Conservation (phyloP, 2,113 vertebrate species). For the Channa maculata region DNA sequence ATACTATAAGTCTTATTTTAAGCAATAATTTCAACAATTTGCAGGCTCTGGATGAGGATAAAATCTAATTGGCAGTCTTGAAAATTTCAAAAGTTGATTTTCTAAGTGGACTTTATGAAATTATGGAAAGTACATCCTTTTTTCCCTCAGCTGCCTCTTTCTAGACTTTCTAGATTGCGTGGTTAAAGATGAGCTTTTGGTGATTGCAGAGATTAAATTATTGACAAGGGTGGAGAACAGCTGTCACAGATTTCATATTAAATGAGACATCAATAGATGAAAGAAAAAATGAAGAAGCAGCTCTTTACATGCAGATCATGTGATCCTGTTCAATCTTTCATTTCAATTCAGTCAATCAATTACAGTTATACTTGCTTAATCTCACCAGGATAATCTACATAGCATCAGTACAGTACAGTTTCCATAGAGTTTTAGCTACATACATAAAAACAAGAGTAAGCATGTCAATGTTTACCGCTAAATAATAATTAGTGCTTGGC, state of each 20-base stretch:
- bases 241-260: not conserved
- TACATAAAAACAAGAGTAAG: not conserved
- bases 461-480: no score
- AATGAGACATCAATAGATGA: conserved; percentile 7
- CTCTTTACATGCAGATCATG: not conserved
- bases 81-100: not conserved
- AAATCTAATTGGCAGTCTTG: not conserved
- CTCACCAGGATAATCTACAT: not conserved
- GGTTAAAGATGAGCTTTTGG: not conserved
- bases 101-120: no score
- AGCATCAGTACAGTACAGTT: not conserved
- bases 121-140: no score
- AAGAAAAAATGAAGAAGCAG: conserved; percentile 4
- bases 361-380: not conserved
- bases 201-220: conserved; percentile 3
- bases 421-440: not conserved
- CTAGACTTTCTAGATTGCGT: not conserved
- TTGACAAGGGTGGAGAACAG: conserved; percentile 12
- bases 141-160: not conserved
- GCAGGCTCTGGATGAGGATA: no score
- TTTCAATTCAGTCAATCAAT: not conserved
- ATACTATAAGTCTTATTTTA: no score
- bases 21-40: no score
- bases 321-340: not conserved
- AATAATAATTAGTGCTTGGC: no score